A percentile compares a stretch with the other conserved stretches of the same genome.
Conservation (phyloP, 2,797 vertebrate genomes). For the Pachyuromys duprasi region DNA sequence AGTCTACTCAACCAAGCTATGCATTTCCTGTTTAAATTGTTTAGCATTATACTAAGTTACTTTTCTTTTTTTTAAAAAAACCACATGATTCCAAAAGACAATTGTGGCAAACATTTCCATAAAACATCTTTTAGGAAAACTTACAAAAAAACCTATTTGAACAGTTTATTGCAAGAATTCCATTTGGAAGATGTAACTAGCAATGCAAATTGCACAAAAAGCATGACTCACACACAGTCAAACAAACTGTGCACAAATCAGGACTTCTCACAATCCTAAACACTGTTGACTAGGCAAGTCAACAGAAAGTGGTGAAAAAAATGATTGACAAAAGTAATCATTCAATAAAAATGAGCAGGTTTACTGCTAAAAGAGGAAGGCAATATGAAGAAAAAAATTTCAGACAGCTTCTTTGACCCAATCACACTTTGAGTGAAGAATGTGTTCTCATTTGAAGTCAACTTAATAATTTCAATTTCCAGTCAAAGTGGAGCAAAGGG, state of each 20-base stretch:
- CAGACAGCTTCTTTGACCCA: background rate
- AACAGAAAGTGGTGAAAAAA: slow-evolving; percentile 35
- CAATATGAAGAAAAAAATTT: background rate
- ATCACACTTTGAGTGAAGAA: slow-evolving; percentile 4
- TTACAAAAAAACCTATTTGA: slow-evolving; percentile 60
- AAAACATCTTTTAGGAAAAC: slow-evolving; percentile 69
- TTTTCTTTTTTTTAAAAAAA: background rate
- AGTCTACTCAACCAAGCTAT: slow-evolving; percentile 61
- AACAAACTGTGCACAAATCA: slow-evolving; percentile 7
- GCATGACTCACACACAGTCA: slow-evolving; percentile 53
- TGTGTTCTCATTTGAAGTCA: background rate
- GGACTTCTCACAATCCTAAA: slow-evolving; percentile 49
- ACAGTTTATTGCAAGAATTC: slow-evolving; percentile 61
- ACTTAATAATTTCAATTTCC: slow-evolving; percentile 47
- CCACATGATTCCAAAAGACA: background rate
- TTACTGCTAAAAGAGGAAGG: slow-evolving; percentile 10
- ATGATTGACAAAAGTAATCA: slow-evolving; percentile 19
- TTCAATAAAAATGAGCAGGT: slow-evolving; percentile 26
- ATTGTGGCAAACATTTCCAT: slow-evolving; percentile 57
- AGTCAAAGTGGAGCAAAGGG: background rate
- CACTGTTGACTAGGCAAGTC: background rate
- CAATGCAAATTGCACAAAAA: slow-evolving; percentile 57
- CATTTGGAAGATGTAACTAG: slow-evolving; percentile 57
- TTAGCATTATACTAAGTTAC: slow-evolving; percentile 14
- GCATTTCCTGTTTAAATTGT: slow-evolving; percentile 51